These are phyloP conservation scores for Paramormyrops kingsleyae DNA, from an alignment of 2,113 vertebrate species.

Conservation along the genomic window DNA sequence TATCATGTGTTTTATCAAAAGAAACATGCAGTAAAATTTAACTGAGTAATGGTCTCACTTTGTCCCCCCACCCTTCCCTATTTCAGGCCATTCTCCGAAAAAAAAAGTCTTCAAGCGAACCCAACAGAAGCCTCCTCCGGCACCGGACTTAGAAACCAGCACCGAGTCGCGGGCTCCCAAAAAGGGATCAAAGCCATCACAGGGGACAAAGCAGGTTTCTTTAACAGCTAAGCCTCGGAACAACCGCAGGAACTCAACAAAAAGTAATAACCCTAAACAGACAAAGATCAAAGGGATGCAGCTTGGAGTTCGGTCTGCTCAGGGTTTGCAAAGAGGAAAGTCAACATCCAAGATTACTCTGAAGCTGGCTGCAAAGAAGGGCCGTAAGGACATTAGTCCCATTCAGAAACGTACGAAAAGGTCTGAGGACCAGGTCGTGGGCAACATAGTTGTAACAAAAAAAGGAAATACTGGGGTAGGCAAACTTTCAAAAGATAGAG, in stretches of 20 bases:
- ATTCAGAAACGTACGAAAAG: constrained; percentile 26
- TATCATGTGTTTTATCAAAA: background rate
- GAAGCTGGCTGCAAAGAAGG: constrained; percentile 38
- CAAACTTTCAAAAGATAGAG: background rate
- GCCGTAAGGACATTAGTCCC: background rate
- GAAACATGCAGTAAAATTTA: background rate
- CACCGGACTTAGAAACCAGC: constrained; percentile 34
- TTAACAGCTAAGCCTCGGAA: constrained; percentile 37
- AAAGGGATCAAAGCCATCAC: constrained; percentile 40
- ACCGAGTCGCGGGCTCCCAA: constrained; percentile 35
- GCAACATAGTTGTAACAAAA: constrained; percentile 46
- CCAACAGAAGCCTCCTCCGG: constrained; percentile 34
- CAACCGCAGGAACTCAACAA: constrained; percentile 36
- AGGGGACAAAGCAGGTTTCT: constrained; percentile 9
- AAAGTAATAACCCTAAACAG: constrained; percentile 28
- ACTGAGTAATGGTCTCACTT: constrained; percentile 11
- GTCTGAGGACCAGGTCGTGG: constrained; percentile 50
- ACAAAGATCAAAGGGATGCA: background rate
- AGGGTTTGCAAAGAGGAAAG: constrained; percentile 15
- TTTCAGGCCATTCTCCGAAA: constrained; percentile 29
- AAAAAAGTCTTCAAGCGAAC: constrained; percentile 15
- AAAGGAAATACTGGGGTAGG: background rate
- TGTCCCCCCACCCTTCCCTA: constrained; percentile 26
- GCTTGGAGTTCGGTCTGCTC: background rate
- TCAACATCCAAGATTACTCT: constrained; percentile 34